phyloP scores from a whole-genome alignment of 30 jellyfish, hydroid and myxozoan species.

The Nemopilema nomurai region DNA sequence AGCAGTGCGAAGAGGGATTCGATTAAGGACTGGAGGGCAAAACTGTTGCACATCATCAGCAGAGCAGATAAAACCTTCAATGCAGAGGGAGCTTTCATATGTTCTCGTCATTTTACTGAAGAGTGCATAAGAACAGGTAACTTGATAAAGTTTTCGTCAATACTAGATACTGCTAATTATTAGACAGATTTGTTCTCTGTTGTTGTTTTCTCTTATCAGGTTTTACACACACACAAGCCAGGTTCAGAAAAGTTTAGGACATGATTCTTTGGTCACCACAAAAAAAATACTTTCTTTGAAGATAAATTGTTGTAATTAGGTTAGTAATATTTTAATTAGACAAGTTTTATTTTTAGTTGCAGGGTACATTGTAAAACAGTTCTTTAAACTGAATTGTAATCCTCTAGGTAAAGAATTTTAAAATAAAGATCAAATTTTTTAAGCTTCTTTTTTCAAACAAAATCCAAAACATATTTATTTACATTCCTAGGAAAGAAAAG shows the following conservation, averaged over 20 bases:
- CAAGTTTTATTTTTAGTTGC: conserved; percentile 11
- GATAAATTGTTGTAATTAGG: conserved; percentile 8
- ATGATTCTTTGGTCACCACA: conserved; percentile 9
- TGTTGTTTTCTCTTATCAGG: not conserved
- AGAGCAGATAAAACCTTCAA: conserved; percentile 46
- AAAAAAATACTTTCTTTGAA: conserved; percentile 5
- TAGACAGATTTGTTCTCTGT: not conserved
- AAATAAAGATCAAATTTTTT: conserved; percentile 8
- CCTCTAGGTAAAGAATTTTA: conserved; percentile 1
- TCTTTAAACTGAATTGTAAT: conserved; percentile 2
- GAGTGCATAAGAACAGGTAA: conserved; percentile 59
- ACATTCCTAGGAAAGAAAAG: conserved; percentile 40
- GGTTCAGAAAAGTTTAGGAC: conserved; percentile 36
- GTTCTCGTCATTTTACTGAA: conserved; percentile 58
- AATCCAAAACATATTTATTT: conserved; percentile 4
- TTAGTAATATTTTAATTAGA: conserved; percentile 7
- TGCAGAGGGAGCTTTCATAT: conserved; percentile 53
- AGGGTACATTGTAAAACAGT: conserved; percentile 1
- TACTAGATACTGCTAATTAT: conserved; percentile 17
- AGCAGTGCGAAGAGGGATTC: conserved; percentile 47
- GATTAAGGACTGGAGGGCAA: conserved; percentile 47
- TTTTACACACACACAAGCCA: not conserved
- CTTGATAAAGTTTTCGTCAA: conserved; percentile 4
- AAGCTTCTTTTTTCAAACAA: conserved; percentile 11
- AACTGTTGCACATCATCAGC: conserved; percentile 44